Percentiles rank a stretch among this genome's conserved stretches.
Conservation (phyloP, 2,113 vertebrate genomes). For the Aptenodytes forsteri region DNA sequence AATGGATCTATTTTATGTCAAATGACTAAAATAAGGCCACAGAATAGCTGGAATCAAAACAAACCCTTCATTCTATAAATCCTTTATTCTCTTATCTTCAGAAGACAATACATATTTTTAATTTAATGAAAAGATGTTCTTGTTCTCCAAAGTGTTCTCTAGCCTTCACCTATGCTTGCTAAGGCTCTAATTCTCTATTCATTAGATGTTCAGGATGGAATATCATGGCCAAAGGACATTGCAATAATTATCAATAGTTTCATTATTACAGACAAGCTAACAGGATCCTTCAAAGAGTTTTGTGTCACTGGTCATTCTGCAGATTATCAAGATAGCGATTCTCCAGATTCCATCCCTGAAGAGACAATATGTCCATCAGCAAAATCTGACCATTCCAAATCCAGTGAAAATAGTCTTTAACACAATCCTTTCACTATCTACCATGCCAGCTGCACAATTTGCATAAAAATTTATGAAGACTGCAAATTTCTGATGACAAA, state of each 20-base stretch:
- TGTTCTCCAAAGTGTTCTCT: not conserved
- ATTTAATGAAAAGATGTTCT: not conserved
- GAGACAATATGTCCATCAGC: not conserved
- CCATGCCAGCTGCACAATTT: not conserved
- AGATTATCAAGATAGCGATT: not conserved
- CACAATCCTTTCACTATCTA: not conserved
- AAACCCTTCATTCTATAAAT: not conserved
- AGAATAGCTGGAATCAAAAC: not conserved
- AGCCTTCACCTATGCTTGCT: not conserved
- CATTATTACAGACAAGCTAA: not conserved
- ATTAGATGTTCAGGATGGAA: not conserved
- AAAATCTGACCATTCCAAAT: not conserved
- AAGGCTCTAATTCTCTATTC: not conserved
- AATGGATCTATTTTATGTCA: not conserved
- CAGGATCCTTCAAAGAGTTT: not conserved
- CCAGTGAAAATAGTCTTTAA: not conserved
- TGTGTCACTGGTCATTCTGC: not conserved
- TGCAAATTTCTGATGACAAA: not conserved
- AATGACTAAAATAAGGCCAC: not conserved
- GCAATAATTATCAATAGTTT: not conserved
- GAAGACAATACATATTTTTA: not conserved
- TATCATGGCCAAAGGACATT: not conserved
- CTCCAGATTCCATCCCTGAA: not conserved
- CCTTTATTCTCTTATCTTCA: not conserved
- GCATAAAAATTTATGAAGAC: too few species aligned